Percentiles rank a stretch among this genome's conserved stretches.
These are phyloP conservation scores for Lineus longissimus DNA, from an alignment of 1,140 invertebrate genomes.

Conservation along the genomic window DNA sequence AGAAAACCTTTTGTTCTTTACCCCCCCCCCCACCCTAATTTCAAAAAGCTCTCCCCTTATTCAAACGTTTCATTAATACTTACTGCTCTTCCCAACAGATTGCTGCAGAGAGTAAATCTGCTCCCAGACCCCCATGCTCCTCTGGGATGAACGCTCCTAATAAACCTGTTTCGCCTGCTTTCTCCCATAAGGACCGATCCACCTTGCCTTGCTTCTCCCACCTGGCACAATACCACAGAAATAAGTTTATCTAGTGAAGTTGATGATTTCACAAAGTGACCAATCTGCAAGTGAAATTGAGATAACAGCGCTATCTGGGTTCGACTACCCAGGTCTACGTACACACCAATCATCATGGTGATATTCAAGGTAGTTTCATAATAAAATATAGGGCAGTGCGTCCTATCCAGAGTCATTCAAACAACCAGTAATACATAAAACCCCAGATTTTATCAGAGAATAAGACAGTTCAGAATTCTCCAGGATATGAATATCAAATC, in stretches of 20 bases:
- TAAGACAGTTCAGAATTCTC: too few species aligned
- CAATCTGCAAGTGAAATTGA: background rate
- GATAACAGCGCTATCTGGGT: background rate
- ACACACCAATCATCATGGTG: background rate
- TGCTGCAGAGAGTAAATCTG: slow-evolving; percentile 51
- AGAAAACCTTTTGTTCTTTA: too few species aligned
- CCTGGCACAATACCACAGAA: background rate
- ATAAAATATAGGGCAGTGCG: background rate
- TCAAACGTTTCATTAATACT: too few species aligned
- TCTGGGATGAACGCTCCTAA: slow-evolving; percentile 53
- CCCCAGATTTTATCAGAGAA: too few species aligned
- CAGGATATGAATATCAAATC: too few species aligned
- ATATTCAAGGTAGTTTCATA: background rate
- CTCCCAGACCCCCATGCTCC: slow-evolving; percentile 54
- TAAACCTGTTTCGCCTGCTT: slow-evolving; percentile 53
- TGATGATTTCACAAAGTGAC: background rate
- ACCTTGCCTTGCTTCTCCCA: slow-evolving; percentile 10
- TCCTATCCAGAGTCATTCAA: too few species aligned
- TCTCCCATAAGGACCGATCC: slow-evolving; percentile 42
- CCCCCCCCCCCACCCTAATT: too few species aligned
- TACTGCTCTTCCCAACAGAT: slow-evolving; percentile 57
- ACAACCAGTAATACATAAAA: too few species aligned
- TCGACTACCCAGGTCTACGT: background rate
- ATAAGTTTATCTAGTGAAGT: too few species aligned
- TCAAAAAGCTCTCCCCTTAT: too few species aligned